Evolutionary conservation across 2,888 invertebrate species (phyloP).

Genomic region (Xanthorhoe spadicearia): DNA sequence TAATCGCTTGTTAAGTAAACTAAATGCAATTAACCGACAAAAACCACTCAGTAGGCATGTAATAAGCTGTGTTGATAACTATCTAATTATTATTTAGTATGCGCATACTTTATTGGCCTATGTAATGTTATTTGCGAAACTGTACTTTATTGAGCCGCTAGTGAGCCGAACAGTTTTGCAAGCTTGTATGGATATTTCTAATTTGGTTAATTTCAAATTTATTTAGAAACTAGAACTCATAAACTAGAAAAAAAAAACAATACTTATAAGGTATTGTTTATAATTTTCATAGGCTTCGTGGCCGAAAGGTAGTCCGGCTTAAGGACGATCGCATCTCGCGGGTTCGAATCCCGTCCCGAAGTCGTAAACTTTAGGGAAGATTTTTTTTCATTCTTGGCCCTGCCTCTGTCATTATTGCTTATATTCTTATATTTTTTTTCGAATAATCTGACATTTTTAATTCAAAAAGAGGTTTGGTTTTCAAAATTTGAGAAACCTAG

Average conservation of each 20-base stretch:
- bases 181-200: not conserved
- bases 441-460: too few relatives aligned
- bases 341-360: too few relatives aligned
- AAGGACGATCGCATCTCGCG: too few relatives aligned
- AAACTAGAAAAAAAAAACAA: not conserved
- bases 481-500: too few relatives aligned
- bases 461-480: too few relatives aligned
- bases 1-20: slow-evolving; percentile 36
- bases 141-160: not conserved
- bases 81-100: slow-evolving; percentile 29
- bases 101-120: slow-evolving; percentile 28
- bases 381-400: too few relatives aligned
- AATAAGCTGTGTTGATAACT: slow-evolving; percentile 30
- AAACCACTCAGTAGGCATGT: slow-evolving; percentile 25
- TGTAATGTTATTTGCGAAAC: slow-evolving; percentile 30
- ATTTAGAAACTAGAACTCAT: slow-evolving; percentile 1
- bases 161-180: slow-evolving; percentile 1
- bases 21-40: slow-evolving; percentile 38
- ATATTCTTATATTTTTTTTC: too few relatives aligned
- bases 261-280: not conserved
- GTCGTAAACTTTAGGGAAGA: too few relatives aligned
- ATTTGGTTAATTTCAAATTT: slow-evolving; percentile 10
- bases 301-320: too few relatives aligned
- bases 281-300: too few relatives aligned
- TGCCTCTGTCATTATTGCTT: too few relatives aligned